Evolutionary conservation across 2,113 vertebrate species (phyloP).

Genomic region (Saimiri boliviensis): DNA sequence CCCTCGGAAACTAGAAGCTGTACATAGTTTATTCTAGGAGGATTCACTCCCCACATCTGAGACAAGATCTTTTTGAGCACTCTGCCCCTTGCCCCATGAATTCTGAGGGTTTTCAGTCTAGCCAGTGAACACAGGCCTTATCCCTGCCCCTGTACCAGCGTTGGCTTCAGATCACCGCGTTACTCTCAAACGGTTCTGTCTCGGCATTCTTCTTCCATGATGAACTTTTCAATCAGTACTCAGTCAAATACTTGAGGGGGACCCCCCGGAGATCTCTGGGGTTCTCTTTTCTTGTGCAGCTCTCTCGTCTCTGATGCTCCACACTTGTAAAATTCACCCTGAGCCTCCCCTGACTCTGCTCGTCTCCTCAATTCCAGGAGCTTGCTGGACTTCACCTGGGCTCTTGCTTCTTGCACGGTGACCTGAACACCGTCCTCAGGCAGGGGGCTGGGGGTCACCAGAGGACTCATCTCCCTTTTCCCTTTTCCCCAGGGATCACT

Average conservation of each 20-base stretch:
- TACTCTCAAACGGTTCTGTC: background rate
- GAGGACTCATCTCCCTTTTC: background rate
- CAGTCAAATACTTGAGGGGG: background rate
- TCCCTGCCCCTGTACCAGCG: background rate
- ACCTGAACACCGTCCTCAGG: background rate
- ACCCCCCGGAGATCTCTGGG: background rate
- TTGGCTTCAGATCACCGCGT: background rate
- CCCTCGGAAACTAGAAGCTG: background rate
- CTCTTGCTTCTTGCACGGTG: background rate
- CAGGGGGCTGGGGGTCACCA: background rate
- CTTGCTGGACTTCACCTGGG: background rate
- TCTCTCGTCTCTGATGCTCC: background rate
- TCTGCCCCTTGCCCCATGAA: background rate
- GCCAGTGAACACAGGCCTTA: background rate
- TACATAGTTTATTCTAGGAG: background rate
- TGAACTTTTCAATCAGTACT: background rate
- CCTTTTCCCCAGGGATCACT: background rate
- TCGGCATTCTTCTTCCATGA: background rate
- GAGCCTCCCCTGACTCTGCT: background rate
- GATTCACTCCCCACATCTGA: background rate
- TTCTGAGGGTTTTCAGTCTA: background rate
- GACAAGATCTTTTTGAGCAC: background rate
- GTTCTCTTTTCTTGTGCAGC: background rate
- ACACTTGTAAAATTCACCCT: background rate
- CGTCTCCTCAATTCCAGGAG: background rate